Base-by-base conservation (phyloP, 2,797 vertebrate species). In the Furcifer pardalis region DNA sequence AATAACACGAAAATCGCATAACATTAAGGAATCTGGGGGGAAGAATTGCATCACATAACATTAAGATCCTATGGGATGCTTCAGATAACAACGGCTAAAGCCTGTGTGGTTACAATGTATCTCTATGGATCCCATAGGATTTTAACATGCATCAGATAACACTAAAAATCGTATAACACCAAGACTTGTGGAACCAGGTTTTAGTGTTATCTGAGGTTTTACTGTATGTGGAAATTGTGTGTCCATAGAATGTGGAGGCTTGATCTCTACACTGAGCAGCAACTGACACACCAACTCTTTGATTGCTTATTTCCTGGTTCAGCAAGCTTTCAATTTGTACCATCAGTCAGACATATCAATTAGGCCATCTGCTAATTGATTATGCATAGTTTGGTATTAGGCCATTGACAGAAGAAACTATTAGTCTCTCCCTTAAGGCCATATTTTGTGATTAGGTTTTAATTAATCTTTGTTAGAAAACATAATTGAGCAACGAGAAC, bases 351-450 rank as follows among this genome's bases (percentile, higher is more conserved):
- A 46, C 63, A 62, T 60, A 81, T 81, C 77, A 81, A 86, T 86
- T 69, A 81, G 84, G 52, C 79, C 84, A 81, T 77, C 72, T 77
- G 40, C 63, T 86, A 81, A 86, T 86, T 76, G 84, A 86, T 86
- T 86, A 75, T 77, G 63, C 74, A 73, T 81, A 62, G 73, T 81
- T 81, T 78, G 68, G 32, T 69, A 73, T 81, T 73, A 81, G 79
- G 37, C 63, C 56, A 77, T 27, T 86, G 63, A 63, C 84, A 81
- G 79, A 62, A 49, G 63, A 86, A 86, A 86, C 84, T 81, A 86
- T 86, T 86, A 86, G 63, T 52, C 40, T 63, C 8, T 63, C 56
- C 77, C 82, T 76, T 81, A 32, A 63, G 78, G 78, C 27, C 30
- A 75, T 72, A 56, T 72, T 87, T 77, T 77, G 66, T 77, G 52